phyloP scores from a whole-genome alignment of 2,888 invertebrate species.

The Apotomis turbidana region DNA sequence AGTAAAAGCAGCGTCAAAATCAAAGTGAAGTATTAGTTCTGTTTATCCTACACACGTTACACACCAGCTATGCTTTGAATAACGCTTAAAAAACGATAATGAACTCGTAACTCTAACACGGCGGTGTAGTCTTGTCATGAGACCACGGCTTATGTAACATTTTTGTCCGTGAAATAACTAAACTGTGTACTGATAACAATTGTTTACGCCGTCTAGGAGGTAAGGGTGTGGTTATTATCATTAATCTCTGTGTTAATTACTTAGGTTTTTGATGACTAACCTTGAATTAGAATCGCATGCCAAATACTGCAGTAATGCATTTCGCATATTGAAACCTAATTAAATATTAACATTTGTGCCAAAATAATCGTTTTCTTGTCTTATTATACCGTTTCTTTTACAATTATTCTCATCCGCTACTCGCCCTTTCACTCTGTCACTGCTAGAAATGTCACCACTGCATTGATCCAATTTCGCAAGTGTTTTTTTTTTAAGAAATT shows the following conservation, averaged over 20 bases:
- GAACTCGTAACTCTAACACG: constrained; percentile 57
- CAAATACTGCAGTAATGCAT: constrained; percentile 19
- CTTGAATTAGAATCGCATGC: constrained; percentile 56
- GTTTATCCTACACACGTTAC: constrained; percentile 58
- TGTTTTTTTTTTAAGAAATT: constrained; percentile 20
- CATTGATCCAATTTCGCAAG: constrained; percentile 45
- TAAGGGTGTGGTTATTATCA: constrained; percentile 62
- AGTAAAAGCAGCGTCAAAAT: constrained; percentile 65
- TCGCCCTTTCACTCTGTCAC: constrained; percentile 46
- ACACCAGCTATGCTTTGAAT: constrained; percentile 65
- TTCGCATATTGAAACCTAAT: not conserved
- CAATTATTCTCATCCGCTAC: constrained; percentile 1
- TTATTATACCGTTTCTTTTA: constrained; percentile 7
- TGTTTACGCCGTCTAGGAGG: constrained; percentile 73
- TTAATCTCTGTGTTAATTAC: constrained; percentile 43
- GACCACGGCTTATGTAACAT: constrained; percentile 79
- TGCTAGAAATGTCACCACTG: constrained; percentile 53
- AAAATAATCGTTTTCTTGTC: not conserved
- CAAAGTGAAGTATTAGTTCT: constrained; percentile 76
- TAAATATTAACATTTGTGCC: not conserved
- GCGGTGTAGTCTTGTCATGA: constrained; percentile 69
- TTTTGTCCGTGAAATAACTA: constrained; percentile 70
- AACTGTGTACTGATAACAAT: constrained; percentile 63
- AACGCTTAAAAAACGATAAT: constrained; percentile 64
- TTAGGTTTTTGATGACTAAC: constrained; percentile 55